Base-by-base conservation (phyloP, 2,113 vertebrate species). In the Tiliqua scincoides region DNA sequence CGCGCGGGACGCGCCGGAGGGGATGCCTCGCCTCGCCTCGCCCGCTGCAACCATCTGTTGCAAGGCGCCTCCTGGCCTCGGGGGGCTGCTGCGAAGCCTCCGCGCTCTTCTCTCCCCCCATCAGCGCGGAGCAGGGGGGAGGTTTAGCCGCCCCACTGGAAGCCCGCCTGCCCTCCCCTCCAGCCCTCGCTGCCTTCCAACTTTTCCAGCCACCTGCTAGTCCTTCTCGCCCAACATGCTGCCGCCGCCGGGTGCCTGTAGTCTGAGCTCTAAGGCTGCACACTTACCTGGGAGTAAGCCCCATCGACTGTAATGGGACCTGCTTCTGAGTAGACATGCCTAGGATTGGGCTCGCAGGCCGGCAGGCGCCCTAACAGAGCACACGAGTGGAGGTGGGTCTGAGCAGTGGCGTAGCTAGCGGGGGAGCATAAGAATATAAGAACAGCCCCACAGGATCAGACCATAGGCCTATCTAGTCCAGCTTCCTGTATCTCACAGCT, bases 31-130 rank as follows among this genome's bases (percentile, higher is more conserved):
- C n/a, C n/a, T n/a, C n/a, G n/a, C n/a, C n/a, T n/a, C n/a, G n/a
- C n/a, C n/a, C n/a, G n/a, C n/a, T 90, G 48, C 57, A 93, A 92
- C 95, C 96, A 96, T 96, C 96, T 97, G 96, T 95, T 96, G 95
- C 95, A 90, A 96, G 92, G 93, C 94, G 86, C 95, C 95, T 95
- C 94, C 90, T 91, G 82, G 80, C 32, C 81, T 77, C 71, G 25
- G 37, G n/a, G 88, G 85, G 83, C 57, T 72, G 59, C 83, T 82
- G 30, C 35, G 43, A 77, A 80, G 37, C 88, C 27, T 59, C 84
- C 79, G 1, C 48, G 43, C 78, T 85, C 15, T 70, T 35, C 4
- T 32, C 62, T 65, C 48, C 70, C 88, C 65, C 35, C 32, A 67
- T 61, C 76, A 2, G 17, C 11, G 61, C 6, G 40, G 40, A 61